Evolutionary conservation across 2,113 vertebrate species (phyloP).

Genomic region (Poeciliopsis retropinna): DNA sequence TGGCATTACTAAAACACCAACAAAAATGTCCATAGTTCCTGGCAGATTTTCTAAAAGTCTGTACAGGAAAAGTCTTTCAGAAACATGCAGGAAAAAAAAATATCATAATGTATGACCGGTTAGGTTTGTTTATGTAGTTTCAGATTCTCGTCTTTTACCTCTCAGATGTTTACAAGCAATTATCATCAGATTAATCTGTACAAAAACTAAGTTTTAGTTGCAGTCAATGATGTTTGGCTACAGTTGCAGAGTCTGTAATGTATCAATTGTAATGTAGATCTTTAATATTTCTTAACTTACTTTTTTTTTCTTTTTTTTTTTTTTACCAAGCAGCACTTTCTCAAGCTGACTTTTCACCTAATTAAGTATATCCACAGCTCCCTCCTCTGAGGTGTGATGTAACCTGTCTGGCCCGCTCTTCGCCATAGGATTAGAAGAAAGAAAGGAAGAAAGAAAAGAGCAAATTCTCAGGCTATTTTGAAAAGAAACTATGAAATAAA

Average conservation of each 20-base stretch:
- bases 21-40: not conserved
- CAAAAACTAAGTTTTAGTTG: not conserved
- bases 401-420: conserved; percentile 15
- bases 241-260: not conserved
- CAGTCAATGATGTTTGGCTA: not conserved
- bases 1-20: not conserved
- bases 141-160: not conserved
- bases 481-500: conserved; percentile 33
- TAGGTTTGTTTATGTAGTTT: not conserved
- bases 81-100: too few relatives aligned
- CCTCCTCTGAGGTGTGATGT: conserved; percentile 38
- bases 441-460: conserved; percentile 5
- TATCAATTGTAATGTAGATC: not conserved
- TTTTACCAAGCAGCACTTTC: not conserved
- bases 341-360: not conserved
- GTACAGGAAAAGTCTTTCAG: not conserved
- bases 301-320: not conserved
- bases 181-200: not conserved
- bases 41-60: not conserved
- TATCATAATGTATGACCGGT: too few relatives aligned
- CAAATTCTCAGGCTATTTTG: conserved; percentile 26
- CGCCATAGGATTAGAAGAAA: not conserved
- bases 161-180: not conserved
- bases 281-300: not conserved
- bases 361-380: not conserved